Base-by-base conservation (phyloP, 2,888 invertebrate genomes). In the Morinoia aosen region DNA sequence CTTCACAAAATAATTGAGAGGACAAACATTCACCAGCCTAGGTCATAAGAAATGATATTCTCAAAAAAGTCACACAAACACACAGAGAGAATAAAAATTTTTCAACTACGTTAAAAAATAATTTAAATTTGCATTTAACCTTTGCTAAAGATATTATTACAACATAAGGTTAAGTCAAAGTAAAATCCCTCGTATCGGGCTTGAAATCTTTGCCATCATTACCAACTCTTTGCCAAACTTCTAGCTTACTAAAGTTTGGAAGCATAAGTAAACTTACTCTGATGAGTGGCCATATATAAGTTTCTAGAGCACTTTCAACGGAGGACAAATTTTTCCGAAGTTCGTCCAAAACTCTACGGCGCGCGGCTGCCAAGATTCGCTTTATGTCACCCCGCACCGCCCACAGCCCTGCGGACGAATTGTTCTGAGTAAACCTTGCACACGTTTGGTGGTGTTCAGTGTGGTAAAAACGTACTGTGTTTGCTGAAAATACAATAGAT, bases 341-440 rank as follows among this genome's bases (percentile, higher is more conserved):
- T 40, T 90, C 90, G 14, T 90, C 48, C 90, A 90, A 90, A 90
- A 90, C 90, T 90, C 40, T 48, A 48, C 40, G 90, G 90, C 40
- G 48, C 40, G 48, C 90, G 48, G 19, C 40, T 16, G 39, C 25
- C 40, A 90, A 48, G 25, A 0, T 40, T 14, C 39, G 90, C 40
- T 10, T 12, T 16, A 0, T 90, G 40, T 39, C 39, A 12, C 39
- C 40, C 16, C 48, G 90, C 40, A 90, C 12, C 40, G 90, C 39
- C 90, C 90, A 90, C 14, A 90, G 90, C 48, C 90, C 90, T 90
- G 90, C 48, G 48, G 33, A 14, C 14, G 14, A 90, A 40, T 39
- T 40, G 33, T 11, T 90, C 40, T 39, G 40, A 90, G 40, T 19
- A 48, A 40, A 90, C 16, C 39, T 48, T 40, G 88, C 14, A 48